Base-by-base conservation (phyloP, 2,113 vertebrate species). In the Calonectris borealis region DNA sequence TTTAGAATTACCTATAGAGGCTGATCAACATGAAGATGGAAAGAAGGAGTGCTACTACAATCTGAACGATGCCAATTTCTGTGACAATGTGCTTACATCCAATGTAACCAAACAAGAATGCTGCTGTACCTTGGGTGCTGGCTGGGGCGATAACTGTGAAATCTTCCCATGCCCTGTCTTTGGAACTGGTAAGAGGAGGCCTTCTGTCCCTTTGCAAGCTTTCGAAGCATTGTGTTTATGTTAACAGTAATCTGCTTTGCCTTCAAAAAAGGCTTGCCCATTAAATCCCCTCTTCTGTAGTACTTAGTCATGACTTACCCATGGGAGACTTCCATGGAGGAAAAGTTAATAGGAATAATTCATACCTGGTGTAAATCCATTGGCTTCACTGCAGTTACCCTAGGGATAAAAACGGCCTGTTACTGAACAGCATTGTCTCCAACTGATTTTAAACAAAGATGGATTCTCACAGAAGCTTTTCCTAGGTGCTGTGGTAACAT, bases 81-180 rank as follows among this genome's bases (percentile, higher is more conserved):
- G 99, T 84, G 99, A 99, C 92, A 99, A 99, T 0, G 99, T 99
- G 64, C 98, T 99, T 95, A 99, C 99, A 9, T 98, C 99, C 95
- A 99, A 99, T 7, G 98, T 99, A 58, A 99, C 99, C 83, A 99
- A 99, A 90, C 98, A 99, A 96, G 99, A 99, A 94, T 99, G 99
- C 96, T 99, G 99, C 98, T 99, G 99, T 83, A 99, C 99, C 0
- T 98, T 99, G 60, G 99, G 99, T 25, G 99, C 99, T 3, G 99
- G 99, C 60, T 99, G 99, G 99, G 99, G 99, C 2, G 99, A 99
- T 86, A 99, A 99, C 98, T 99, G 99, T 65, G 99, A 99, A 98
- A 98, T 99, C 68, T 98, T 99, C 94, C 99, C 99, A 12, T 99
- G 99, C 85, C 99, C 99, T 1, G 98, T 99, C 40, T 92, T 98